A percentile compares a stretch with the other conserved stretches of the same genome.
Evolutionary conservation across 1,140 invertebrate genomes (phyloP).

Genomic region (Hestina assimilis): DNA sequence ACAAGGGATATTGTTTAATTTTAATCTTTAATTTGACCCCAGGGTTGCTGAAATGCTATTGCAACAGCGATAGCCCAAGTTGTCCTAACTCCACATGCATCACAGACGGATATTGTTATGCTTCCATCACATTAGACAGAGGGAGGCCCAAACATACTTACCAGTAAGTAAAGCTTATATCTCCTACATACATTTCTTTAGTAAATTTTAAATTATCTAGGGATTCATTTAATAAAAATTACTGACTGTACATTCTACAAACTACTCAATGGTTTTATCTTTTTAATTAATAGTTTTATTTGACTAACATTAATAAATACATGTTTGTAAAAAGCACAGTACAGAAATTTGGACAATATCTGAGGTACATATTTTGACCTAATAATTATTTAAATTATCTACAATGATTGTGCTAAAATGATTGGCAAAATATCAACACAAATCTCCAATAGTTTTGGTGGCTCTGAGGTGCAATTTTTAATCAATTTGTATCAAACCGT

Average conservation of each 20-base stretch:
- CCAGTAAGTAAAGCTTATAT: slow-evolving; percentile 80
- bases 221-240: slow-evolving; percentile 1
- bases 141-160: slow-evolving; percentile 83
- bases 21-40: no score
- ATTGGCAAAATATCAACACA: slow-evolving; percentile 64
- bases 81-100: slow-evolving; percentile 89
- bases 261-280: slow-evolving; percentile 4
- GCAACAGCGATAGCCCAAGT: slow-evolving; percentile 53
- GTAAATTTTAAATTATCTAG: slow-evolving; percentile 7
- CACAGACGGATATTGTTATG: slow-evolving; percentile 93
- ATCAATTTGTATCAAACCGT: slow-evolving; percentile 58
- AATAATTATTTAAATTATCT: slow-evolving; percentile 3
- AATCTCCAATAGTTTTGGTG: slow-evolving; percentile 37
- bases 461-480: slow-evolving; percentile 43
- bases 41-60: slow-evolving; percentile 71
- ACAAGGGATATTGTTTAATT: no score
- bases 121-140: slow-evolving; percentile 84
- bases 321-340: slow-evolving; percentile 37
- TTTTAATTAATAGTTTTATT: no score
- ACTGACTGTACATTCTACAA: slow-evolving; percentile 34
- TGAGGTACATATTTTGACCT: slow-evolving; percentile 56
- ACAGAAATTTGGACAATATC: slow-evolving; percentile 16
- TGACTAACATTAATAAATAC: no score
- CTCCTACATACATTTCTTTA: slow-evolving; percentile 5
- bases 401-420: not conserved